Conservation (phyloP, 1,140 invertebrate species). For the Araneus ventricosus region DNA sequence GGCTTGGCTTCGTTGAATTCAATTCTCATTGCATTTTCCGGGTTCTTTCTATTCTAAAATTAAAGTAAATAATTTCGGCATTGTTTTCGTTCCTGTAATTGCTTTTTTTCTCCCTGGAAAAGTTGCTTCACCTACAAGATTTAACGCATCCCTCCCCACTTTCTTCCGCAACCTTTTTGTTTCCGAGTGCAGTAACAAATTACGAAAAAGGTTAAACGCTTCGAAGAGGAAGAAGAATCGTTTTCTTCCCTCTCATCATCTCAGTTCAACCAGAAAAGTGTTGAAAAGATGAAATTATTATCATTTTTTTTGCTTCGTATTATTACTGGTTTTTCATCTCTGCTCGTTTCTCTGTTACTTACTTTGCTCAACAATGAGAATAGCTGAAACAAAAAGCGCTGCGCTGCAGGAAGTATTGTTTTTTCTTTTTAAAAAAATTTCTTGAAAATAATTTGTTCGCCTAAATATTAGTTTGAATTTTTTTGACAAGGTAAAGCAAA, state of each 20-base stretch:
- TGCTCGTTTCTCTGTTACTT: not conserved
- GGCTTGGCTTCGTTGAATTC: not conserved
- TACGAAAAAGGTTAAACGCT: slow-evolving; percentile 51
- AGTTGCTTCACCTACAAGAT: not conserved
- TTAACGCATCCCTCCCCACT: not conserved
- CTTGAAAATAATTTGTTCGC: slow-evolving; percentile 28
- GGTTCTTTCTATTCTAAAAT: not conserved
- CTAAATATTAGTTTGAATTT: slow-evolving; percentile 35
- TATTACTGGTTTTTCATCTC: slow-evolving; percentile 41
- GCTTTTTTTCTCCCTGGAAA: not conserved
- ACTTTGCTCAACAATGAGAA: slow-evolving; percentile 53
- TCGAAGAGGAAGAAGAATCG: slow-evolving; percentile 43
- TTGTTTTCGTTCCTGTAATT: slow-evolving; percentile 36
- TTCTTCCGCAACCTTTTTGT: not conserved
- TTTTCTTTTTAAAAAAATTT: not conserved
- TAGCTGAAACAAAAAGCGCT: slow-evolving; percentile 1
- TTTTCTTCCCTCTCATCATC: slow-evolving; percentile 48
- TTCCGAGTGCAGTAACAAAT: slow-evolving; percentile 29
- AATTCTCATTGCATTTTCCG: not conserved
- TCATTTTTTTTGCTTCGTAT: slow-evolving; percentile 5
- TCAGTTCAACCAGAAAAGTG: slow-evolving; percentile 56
- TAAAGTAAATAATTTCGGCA: not conserved
- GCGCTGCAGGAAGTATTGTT: slow-evolving; percentile 11
- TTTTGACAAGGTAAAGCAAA: slow-evolving; percentile 19
- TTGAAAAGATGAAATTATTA: slow-evolving; percentile 59